Evolutionary conservation across 53 echinoderm and acorn worm species (phyloP).

Genomic region (Luidia sarsii): DNA sequence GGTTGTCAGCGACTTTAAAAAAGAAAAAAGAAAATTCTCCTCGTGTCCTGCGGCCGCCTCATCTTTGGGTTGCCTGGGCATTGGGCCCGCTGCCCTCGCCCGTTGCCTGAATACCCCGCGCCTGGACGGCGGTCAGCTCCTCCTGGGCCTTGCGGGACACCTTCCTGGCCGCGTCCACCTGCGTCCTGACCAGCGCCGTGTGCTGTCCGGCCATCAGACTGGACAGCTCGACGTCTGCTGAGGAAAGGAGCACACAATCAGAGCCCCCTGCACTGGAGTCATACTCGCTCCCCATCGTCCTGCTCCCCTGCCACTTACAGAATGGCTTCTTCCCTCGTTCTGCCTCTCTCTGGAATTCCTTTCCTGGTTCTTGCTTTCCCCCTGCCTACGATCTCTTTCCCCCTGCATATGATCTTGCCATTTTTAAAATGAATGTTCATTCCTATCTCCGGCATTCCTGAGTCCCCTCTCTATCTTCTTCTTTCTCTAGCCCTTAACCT

Average conservation of each 20-base stretch:
- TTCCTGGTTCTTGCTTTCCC: too few relatives aligned
- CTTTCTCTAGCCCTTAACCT: too few relatives aligned
- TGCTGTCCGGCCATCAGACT: conserved; percentile 43
- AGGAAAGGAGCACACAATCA: neutral
- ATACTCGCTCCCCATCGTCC: neutral
- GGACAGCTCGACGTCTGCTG: conserved; percentile 33
- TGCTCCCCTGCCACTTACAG: neutral
- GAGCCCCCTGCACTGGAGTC: neutral
- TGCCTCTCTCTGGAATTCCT: too few relatives aligned
- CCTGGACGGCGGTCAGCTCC: conserved; percentile 28
- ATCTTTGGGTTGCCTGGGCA: too few relatives aligned
- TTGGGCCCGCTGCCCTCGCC: neutral
- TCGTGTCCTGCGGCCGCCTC: too few relatives aligned
- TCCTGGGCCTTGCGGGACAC: conserved; percentile 27
- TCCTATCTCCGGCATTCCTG: too few relatives aligned
- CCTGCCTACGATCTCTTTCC: too few relatives aligned
- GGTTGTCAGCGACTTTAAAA: too few relatives aligned
- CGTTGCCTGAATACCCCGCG: neutral
- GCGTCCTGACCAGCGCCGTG: conserved; percentile 23
- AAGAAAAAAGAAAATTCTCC: too few relatives aligned
- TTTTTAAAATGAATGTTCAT: too few relatives aligned
- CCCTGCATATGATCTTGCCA: too few relatives aligned
- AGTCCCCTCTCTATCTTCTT: too few relatives aligned
- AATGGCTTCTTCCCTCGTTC: neutral
- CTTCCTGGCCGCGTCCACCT: conserved; percentile 20